phyloP scores from a whole-genome alignment of 2,113 vertebrate species.

The Myrmecophaga tridactyla region DNA sequence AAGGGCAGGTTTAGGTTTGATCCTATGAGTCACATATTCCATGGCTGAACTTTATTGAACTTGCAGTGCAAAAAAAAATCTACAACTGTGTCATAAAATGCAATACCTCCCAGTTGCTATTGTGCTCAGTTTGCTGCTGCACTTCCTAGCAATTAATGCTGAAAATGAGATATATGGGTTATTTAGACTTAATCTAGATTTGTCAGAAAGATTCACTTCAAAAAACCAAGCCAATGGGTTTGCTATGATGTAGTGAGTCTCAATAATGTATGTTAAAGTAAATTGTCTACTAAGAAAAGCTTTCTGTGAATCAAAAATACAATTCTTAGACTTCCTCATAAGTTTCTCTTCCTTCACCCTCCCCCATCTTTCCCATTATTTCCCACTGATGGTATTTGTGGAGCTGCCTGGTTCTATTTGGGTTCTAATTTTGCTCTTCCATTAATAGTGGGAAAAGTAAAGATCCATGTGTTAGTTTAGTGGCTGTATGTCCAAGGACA shows the following conservation, averaged over 20 bases:
- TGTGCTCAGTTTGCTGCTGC: background rate
- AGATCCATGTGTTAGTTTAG: no score
- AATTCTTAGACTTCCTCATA: background rate
- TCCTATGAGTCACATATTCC: background rate
- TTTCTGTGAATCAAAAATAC: background rate
- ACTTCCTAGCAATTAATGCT: background rate
- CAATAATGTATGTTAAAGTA: background rate
- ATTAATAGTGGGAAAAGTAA: background rate
- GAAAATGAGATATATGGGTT: background rate
- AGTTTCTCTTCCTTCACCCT: background rate
- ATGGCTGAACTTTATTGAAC: background rate
- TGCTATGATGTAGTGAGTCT: background rate
- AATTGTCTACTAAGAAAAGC: background rate
- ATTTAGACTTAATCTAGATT: background rate
- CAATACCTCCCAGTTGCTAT: background rate
- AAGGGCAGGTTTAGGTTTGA: background rate
- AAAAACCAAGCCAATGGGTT: background rate
- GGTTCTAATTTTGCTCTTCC: background rate
- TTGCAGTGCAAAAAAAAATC: background rate
- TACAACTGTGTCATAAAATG: background rate
- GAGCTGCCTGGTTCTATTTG: background rate
- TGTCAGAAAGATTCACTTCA: background rate
- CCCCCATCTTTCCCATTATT: accelerated
- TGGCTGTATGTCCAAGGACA: no score
- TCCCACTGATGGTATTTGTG: background rate